Evolutionary conservation across 2,113 vertebrate genomes (phyloP).

Genomic region (Thunnus thynnus): DNA sequence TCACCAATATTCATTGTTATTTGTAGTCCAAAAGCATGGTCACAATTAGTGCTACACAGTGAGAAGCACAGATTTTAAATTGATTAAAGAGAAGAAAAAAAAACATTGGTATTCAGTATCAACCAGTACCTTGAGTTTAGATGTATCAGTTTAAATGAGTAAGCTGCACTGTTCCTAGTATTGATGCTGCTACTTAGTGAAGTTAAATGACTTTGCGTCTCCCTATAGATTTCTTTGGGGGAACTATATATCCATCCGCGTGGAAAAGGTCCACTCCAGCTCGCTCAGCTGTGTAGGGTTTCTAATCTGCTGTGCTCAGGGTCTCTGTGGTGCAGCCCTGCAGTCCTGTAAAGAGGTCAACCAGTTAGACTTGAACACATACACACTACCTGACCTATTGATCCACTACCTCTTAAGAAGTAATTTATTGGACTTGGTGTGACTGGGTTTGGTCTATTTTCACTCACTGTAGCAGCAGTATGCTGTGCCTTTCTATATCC

Average conservation of each 20-base stretch:
- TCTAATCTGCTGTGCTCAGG: slow-evolving; percentile 37
- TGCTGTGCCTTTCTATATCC: not conserved
- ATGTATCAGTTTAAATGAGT: slow-evolving; percentile 8
- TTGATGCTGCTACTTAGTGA: slow-evolving; percentile 14
- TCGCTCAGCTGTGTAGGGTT: slow-evolving; percentile 33
- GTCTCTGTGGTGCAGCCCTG: slow-evolving; percentile 20
- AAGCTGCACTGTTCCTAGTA: slow-evolving; percentile 3
- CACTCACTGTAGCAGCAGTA: not conserved
- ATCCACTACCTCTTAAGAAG: slow-evolving; percentile 44
- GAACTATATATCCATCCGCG: slow-evolving; percentile 11
- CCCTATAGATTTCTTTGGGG: slow-evolving; percentile 19
- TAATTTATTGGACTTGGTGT: slow-evolving; percentile 59
- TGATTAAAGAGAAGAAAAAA: not conserved
- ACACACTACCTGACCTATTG: slow-evolving; percentile 55
- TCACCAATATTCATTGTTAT: not conserved
- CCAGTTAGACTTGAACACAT: slow-evolving; percentile 5
- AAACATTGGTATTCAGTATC: not conserved
- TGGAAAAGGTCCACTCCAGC: slow-evolving; percentile 14
- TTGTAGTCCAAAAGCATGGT: not conserved
- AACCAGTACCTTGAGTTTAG: not conserved
- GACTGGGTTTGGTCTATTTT: slow-evolving; percentile 29
- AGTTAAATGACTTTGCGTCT: slow-evolving; percentile 39
- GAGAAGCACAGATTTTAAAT: slow-evolving; percentile 26
- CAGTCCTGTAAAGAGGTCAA: slow-evolving; percentile 45
- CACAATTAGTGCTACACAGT: not conserved